phyloP scores from a whole-genome alignment of 2,113 vertebrate species.

The Dasypus novemcinctus region DNA sequence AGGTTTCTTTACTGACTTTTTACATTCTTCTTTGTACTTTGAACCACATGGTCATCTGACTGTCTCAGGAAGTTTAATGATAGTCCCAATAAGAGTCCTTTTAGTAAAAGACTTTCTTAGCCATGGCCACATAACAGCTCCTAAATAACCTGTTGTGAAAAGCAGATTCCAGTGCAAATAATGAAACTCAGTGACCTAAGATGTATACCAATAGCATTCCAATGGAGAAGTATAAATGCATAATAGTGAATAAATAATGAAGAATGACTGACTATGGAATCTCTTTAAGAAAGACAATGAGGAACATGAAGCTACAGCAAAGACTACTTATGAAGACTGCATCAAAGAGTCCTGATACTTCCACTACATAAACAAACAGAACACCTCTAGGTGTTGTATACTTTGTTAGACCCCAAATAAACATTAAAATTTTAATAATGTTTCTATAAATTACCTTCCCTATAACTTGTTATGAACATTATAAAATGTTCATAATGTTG shows the following conservation, averaged over 20 bases:
- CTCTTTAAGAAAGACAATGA: neutral
- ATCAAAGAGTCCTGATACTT: neutral
- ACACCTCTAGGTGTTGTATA: neutral
- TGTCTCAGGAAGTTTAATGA: neutral
- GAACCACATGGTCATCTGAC: neutral
- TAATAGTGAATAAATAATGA: neutral
- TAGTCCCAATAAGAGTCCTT: neutral
- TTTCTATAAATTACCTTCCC: conserved; percentile 1
- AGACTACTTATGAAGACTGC: neutral
- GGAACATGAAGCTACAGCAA: neutral
- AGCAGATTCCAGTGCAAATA: neutral
- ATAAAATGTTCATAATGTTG: conserved; percentile 6
- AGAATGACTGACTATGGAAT: neutral
- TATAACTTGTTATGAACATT: conserved; percentile 31
- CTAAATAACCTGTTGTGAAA: neutral
- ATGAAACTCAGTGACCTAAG: neutral
- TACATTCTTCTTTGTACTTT: neutral
- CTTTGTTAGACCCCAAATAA: conserved; percentile 20
- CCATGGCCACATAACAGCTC: neutral
- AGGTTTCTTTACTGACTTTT: neutral
- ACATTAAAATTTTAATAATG: conserved; percentile 46
- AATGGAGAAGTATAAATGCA: neutral
- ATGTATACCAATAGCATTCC: neutral
- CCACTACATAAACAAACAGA: neutral
- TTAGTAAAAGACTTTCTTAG: conserved; percentile 5